Base-by-base conservation (phyloP, 1,140 invertebrate species). In the Anastrepha ludens region DNA sequence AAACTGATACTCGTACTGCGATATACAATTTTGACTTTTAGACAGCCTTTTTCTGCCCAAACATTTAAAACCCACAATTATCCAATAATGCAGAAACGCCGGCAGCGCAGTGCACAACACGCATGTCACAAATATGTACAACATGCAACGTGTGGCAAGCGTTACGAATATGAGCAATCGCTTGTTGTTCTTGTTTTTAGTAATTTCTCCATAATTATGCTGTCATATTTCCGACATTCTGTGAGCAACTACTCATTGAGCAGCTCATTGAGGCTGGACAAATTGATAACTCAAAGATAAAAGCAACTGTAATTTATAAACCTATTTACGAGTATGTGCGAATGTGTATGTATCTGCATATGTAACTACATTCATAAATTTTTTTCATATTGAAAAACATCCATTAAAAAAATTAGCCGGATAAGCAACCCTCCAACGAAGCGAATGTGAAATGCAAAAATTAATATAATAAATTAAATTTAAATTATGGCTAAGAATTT, bases 21-120 rank as follows among this genome's bases (percentile, higher is more conserved):
- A 17, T 62, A 2, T 62, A 62, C 15, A 62, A 17, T 62, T 62
- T 62, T n/a, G 15, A 13, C 11, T 67, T 39, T 29, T 3, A 20
- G 64, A 5, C 4, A 39, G n/a, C 64, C 64, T 20, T 67, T 11
- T 67, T 39, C 74, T 55, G 74, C 17, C 74, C 50, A 55, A 55
- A n/a, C 74, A 81, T 20, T 81, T 81, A 9, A 81, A 81, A 81
- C 74, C 74, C 20, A 47, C 41, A 81, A 81, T 81, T 81, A 55
- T 55, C 74, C 47, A 55, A 55, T 81, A 41, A 20, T 81, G 44
- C 47, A 20, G 50, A 5, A 55, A 55, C 50, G 50, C 9, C 47
- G 15, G n/a, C 74, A 41, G 17, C n/a, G 15, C 41, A 29, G 29
- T 20, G 39, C 15, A 74, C 39, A 47, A 74, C 67, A 55, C 20